Conservation (phyloP, 1,140 invertebrate species). For the Trachymyrmex septentrionalis region DNA sequence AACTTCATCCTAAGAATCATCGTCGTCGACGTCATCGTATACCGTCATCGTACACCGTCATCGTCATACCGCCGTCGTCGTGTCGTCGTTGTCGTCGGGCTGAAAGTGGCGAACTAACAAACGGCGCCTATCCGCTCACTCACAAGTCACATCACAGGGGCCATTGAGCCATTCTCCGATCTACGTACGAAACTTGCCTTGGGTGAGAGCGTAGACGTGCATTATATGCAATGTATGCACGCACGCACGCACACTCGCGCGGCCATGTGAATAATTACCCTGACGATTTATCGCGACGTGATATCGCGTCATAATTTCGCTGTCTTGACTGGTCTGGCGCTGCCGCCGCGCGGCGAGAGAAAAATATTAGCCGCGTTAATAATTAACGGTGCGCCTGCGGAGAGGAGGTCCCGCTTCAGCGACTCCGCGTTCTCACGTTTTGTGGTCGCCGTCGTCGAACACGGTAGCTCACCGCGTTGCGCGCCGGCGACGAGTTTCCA, state of each 20-base stretch:
- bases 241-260: conserved; percentile 6
- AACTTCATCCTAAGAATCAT: not conserved
- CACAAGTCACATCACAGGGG: not conserved
- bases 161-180: conserved; percentile 34
- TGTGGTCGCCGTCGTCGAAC: not conserved
- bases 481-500: not conserved
- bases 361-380: conserved; percentile 72
- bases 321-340: conserved; percentile 44
- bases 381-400: conserved; percentile 64
- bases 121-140: conserved; percentile 41
- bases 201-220: conserved; percentile 8
- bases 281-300: conserved; percentile 73
- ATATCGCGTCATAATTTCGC: conserved; percentile 74
- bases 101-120: conserved; percentile 33
- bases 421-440: conserved; percentile 61
- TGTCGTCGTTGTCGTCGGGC: not conserved
- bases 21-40: not conserved
- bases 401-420: conserved; percentile 31
- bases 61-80: not conserved
- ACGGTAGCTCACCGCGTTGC: not conserved
- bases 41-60: not conserved
- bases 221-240: conserved; percentile 9
- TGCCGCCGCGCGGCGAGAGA: conserved; percentile 48
- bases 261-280: conserved; percentile 68
- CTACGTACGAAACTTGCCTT: conserved; percentile 7